Evolutionary conservation across 2,888 invertebrate genomes (phyloP), one percentile per base, ranked within the genome.

Genomic region (Branchipolynoe longqiensis): DNA sequence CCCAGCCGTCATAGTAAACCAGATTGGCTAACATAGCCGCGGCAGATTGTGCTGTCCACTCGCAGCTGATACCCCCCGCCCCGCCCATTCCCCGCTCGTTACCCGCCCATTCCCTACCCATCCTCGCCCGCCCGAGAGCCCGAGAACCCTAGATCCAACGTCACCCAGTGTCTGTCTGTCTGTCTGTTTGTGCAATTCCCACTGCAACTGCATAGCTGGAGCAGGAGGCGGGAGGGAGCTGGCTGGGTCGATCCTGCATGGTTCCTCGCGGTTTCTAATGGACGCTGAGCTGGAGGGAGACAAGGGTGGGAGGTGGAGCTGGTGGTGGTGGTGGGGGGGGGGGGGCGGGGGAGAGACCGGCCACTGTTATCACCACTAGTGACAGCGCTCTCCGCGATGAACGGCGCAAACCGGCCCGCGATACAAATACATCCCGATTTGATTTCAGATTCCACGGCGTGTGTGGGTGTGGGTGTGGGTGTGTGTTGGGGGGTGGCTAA

Each of bases 1-100:
- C 36, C 33, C 33, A 36, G 36, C 69, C 69, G 69, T 69, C 69
- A 69, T 33, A 38, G 48, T 78, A 54, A n/a, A 78, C 78, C 78
- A 78, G 48, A 78, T 78, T 78, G 54, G 78, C 78, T 78, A 78
- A 41, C 41, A 48, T 78, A 78, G 78, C 41, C 28, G 78, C 48
- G 78, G 41, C 78, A 78, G 54, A 78, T 78, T 78, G 78, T 41
- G n/a, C n/a, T n/a, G n/a, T n/a, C n/a, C n/a, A n/a, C n/a, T n/a
- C 12, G 62, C 48, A 48, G 48, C 18, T 18, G 31, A 38, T 41
- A 40, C 18, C n/a, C 31, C 40, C 73, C 28, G 25, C 28, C 69
- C 31, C 41, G 36, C 41, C 54, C 28, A 41, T 28, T 25, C 48
- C 1, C 48, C n/a, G n/a, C n/a, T n/a, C n/a, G n/a, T n/a, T n/a